Conservation (phyloP, 2,888 invertebrate species). For the Clostera curtula region DNA sequence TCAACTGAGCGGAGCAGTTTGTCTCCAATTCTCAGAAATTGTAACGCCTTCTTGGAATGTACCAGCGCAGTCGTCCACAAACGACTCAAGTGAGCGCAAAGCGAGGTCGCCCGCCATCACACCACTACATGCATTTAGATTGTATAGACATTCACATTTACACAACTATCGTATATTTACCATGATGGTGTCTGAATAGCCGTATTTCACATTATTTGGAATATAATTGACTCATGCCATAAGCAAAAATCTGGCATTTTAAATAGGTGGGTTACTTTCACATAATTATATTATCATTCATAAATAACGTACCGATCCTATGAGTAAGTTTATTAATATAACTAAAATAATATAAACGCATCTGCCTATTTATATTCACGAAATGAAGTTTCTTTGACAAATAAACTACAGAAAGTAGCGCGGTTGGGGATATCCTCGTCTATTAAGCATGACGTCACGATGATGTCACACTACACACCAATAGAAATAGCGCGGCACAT, state of each 20-base stretch:
- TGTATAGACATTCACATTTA: slow-evolving; percentile 40
- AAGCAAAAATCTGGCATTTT: too few species aligned
- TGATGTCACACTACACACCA: slow-evolving; percentile 67
- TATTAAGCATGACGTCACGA: slow-evolving; percentile 60
- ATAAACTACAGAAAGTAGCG: slow-evolving; percentile 19
- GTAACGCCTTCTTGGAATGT: slow-evolving; percentile 73
- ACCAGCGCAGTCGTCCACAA: slow-evolving; percentile 59
- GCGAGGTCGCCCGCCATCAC: slow-evolving; percentile 62
- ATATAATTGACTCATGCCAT: too few species aligned
- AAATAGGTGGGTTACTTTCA: too few species aligned
- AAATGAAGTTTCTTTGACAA: slow-evolving; percentile 8
- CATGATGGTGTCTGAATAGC: too few species aligned
- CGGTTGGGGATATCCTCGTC: slow-evolving; percentile 65
- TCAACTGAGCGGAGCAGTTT: slow-evolving; percentile 55
- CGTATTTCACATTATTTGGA: too few species aligned
- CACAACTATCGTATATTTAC: slow-evolving; percentile 16
- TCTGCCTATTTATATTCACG: not conserved
- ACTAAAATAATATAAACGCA: not conserved
- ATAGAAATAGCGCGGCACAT: slow-evolving; percentile 62
- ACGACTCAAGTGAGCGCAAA: slow-evolving; percentile 56
- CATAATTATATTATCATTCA: too few species aligned
- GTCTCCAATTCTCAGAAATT: slow-evolving; percentile 71
- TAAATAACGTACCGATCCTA: too few species aligned
- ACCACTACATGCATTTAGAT: slow-evolving; percentile 41
- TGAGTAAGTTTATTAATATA: not conserved